A percentile compares a stretch with the other conserved stretches of the same genome.
phyloP scores from a whole-genome alignment of 2,888 invertebrate species.

The Mesoligia furuncula region DNA sequence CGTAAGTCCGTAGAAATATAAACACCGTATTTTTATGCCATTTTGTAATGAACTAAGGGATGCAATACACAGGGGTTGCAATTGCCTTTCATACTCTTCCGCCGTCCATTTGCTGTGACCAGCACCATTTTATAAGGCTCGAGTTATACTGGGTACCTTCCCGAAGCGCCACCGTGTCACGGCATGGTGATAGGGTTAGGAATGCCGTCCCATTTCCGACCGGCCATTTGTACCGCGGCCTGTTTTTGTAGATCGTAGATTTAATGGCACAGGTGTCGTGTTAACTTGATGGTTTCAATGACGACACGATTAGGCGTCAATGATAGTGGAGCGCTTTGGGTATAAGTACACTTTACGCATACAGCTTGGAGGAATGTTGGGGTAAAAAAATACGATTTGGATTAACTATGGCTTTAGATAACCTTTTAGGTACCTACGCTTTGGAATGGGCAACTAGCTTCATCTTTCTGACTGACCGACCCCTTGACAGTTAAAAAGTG shows the following conservation, averaged over 20 bases:
- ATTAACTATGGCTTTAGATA: neutral
- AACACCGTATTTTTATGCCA: neutral
- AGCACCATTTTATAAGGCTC: neutral
- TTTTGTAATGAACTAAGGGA: neutral
- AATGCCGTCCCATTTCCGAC: slow-evolving; percentile 80
- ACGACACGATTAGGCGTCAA: slow-evolving; percentile 40
- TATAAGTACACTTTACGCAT: neutral
- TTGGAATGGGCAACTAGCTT: too few species aligned
- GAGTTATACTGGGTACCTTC: neutral
- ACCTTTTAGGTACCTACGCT: too few species aligned
- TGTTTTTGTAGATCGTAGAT: slow-evolving; percentile 52
- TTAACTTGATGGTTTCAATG: slow-evolving; percentile 44
- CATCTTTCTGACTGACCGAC: too few species aligned
- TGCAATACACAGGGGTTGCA: too few species aligned
- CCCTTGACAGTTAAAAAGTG: too few species aligned
- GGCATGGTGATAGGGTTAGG: slow-evolving; percentile 69
- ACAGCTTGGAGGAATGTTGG: neutral
- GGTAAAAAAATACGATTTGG: neutral
- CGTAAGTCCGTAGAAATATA: neutral
- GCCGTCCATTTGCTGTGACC: neutral
- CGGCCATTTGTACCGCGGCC: slow-evolving; percentile 44
- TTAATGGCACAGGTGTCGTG: slow-evolving; percentile 54
- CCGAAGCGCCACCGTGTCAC: slow-evolving; percentile 59
- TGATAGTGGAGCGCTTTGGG: slow-evolving; percentile 27
- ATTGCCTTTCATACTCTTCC: neutral